A percentile compares a stretch with the other conserved stretches of the same genome.
These are phyloP conservation scores for Melanostoma mellinum DNA, from an alignment of 2,888 invertebrate genomes.

Conservation along the genomic window DNA sequence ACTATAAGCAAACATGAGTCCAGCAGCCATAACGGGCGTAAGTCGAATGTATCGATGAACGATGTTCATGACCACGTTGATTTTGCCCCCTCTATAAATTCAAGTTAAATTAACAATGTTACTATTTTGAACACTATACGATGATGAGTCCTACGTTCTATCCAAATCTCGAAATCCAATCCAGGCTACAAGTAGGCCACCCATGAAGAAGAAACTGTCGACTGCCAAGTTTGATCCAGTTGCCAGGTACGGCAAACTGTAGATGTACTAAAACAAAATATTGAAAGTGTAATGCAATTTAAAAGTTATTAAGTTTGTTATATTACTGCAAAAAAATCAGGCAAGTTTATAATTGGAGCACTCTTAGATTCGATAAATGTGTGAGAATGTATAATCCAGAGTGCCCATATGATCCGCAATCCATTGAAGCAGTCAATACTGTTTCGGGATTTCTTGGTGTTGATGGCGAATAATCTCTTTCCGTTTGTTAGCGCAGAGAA, in stretches of 20 bases:
- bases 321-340: conserved; percentile 13
- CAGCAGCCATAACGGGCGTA: conserved; percentile 82
- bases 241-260: conserved; percentile 54
- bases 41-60: conserved; percentile 80
- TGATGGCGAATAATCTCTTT: conserved; percentile 53
- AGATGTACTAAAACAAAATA: conserved; percentile 47
- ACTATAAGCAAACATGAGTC: conserved; percentile 81
- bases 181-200: conserved; percentile 83
- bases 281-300: conserved; percentile 28
- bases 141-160: conserved; percentile 21
- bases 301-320: background rate
- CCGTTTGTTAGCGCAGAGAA: conserved; percentile 60
- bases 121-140: background rate
- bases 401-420: conserved; percentile 37
- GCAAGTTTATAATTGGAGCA: conserved; percentile 17
- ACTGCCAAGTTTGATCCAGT: conserved; percentile 82
- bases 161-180: conserved; percentile 67
- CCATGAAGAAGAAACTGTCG: conserved; percentile 84
- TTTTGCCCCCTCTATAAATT: conserved; percentile 69
- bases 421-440: conserved; percentile 31
- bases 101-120: background rate
- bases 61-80: conserved; percentile 74
- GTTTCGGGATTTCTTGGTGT: conserved; percentile 18
- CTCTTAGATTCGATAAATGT: background rate
- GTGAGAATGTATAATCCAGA: conserved; percentile 41